phyloP scores from a whole-genome alignment of 2,797 vertebrate genomes.

The Apodemus agrarius region DNA sequence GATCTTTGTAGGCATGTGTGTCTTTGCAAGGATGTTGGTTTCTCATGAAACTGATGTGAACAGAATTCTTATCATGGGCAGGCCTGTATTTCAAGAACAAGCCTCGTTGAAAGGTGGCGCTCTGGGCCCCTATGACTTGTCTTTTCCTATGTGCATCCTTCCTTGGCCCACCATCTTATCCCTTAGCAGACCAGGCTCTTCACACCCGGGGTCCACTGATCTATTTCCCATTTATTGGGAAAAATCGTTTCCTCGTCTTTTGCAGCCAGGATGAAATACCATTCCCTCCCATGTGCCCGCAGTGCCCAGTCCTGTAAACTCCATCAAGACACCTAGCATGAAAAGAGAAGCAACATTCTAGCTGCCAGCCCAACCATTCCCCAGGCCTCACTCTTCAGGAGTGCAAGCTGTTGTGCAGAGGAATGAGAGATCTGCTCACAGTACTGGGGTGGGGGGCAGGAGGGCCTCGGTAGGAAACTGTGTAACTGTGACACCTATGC shows the following conservation, averaged over 20 bases:
- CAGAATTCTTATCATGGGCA: not conserved
- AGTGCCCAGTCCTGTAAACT: not conserved
- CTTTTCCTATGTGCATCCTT: not conserved
- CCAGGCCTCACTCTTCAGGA: not conserved
- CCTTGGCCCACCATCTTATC: not conserved
- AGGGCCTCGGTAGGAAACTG: not conserved
- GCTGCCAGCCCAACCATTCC: not conserved
- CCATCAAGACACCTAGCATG: not conserved
- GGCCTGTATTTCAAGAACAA: not conserved
- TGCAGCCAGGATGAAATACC: not conserved
- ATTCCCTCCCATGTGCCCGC: not conserved
- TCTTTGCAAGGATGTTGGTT: not conserved
- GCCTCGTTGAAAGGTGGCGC: not conserved
- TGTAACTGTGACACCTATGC: not conserved
- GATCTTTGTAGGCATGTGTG: not conserved
- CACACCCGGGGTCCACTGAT: not conserved
- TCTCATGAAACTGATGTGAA: not conserved
- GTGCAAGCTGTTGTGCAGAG: not conserved
- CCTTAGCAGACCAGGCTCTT: not conserved
- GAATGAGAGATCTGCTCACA: not conserved
- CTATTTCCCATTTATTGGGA: not conserved
- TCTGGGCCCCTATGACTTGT: not conserved
- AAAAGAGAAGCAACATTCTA: not conserved
- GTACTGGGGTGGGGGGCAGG: not conserved
- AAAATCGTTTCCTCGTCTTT: not conserved